Evolutionary conservation across 2,113 vertebrate species (phyloP), one percentile per base, ranked within the genome.

Genomic region (Microtus ochrogaster): DNA sequence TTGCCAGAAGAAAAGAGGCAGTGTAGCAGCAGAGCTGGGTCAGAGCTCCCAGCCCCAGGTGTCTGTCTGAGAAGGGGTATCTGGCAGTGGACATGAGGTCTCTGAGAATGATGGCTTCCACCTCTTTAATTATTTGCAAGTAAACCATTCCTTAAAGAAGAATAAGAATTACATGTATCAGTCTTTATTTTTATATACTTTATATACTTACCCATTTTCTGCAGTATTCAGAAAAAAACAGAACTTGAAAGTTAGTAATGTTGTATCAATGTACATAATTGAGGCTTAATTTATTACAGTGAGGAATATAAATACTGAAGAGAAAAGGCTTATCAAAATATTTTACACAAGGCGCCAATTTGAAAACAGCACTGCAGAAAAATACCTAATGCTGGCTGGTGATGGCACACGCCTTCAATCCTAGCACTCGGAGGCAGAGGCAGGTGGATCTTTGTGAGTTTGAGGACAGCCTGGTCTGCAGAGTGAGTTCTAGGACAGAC

Each of bases 201-300:
- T 73, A 47, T 58, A 4, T 86, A 93, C 4, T 89, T 90, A 91
- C 55, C 11, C 44, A 78, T 1, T 94, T 93, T 96, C 19, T 58
- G 2, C 49, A 36, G 72, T 26, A 81, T 79, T n/a, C 84, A 41
- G 52, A 17, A 47, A 39, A 61, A 55, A 44, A 41, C 16, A 36
- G 17, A 89, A 55, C 36, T 90, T 89, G 55, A 91, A 95, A 91
- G 33, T 72, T 81, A 89, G 36, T 21, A 70, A 24, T 86, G 84
- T 95, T 61, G 33, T 76, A 84, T 11, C 5, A 87, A 77, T 81
- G 17, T 72, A 90, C 82, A 78, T 83, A 85, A 70, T 58, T 66
- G 79, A 90, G 61, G 2, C 26, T 65, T 63, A 93, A 90, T 77
- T 47, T 91, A 49, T 84, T 30, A 78, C 73, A 85, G 14, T 13